Evolutionary conservation across 2,113 vertebrate species (phyloP).

Genomic region (Protomyctophum bolini): DNA sequence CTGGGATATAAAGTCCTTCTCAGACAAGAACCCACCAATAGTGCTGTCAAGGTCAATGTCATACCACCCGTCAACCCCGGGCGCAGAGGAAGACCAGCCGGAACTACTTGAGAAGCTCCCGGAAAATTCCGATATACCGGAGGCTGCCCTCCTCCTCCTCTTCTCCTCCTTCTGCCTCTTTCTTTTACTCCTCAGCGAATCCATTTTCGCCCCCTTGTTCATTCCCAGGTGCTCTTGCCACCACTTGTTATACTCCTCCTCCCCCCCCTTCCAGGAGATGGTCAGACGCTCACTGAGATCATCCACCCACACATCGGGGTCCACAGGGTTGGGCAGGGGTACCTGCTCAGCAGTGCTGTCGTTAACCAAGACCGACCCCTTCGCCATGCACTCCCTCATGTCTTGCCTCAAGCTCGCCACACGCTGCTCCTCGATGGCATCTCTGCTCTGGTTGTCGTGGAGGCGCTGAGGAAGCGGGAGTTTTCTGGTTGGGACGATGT

Average conservation of each 20-base stretch:
- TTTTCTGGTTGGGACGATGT: background rate
- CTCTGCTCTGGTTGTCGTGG: fast-evolving
- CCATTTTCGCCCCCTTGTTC: conserved; percentile 35
- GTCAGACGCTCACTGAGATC: conserved; percentile 80
- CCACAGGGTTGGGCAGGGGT: conserved; percentile 25
- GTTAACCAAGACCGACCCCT: conserved; percentile 58
- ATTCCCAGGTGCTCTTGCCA: conserved; percentile 78
- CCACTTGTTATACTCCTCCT: conserved; percentile 71
- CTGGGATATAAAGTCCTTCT: too few relatives aligned
- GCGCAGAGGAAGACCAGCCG: conserved; percentile 22
- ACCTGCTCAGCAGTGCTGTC: conserved; percentile 12
- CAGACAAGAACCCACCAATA: too few relatives aligned
- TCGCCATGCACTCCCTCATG: conserved; percentile 65
- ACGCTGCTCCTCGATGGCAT: background rate
- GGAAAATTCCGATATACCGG: conserved; percentile 47
- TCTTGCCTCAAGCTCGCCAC: conserved; percentile 33
- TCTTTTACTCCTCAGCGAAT: conserved; percentile 72
- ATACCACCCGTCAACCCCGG: conserved; percentile 35
- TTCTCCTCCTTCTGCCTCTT: conserved; percentile 65
- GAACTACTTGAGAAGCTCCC: conserved; percentile 77
- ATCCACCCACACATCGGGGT: conserved; percentile 53
- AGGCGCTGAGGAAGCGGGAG: conserved; percentile 1
- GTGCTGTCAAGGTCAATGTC: conserved; percentile 23
- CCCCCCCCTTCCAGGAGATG: conserved; percentile 77
- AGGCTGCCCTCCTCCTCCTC: conserved; percentile 8